Evolutionary conservation across 2,113 vertebrate genomes (phyloP).

Genomic region (Hippocampus abdominalis): DNA sequence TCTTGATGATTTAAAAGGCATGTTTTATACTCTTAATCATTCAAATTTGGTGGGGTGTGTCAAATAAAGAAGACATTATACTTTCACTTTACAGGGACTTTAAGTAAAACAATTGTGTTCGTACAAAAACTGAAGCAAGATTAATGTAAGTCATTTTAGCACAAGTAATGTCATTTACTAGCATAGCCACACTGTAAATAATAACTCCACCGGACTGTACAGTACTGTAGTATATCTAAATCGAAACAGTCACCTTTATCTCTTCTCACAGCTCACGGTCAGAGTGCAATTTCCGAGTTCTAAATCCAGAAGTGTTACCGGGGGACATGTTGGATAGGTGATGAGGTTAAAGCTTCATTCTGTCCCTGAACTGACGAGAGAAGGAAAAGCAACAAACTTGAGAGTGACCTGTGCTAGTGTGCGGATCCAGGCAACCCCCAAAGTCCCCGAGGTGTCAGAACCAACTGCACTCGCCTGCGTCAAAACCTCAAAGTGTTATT

Average conservation of each 20-base stretch:
- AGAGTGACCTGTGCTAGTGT: conserved; percentile 61
- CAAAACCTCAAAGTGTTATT: conserved; percentile 73
- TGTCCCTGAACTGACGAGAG: conserved; percentile 70
- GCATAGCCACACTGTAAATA: not conserved
- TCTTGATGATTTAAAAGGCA: not conserved
- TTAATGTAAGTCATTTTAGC: not conserved
- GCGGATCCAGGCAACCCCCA: conserved; percentile 61
- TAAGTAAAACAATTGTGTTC: not conserved
- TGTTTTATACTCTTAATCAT: not conserved
- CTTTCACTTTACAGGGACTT: not conserved
- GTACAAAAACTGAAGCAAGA: not conserved
- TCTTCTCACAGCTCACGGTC: conserved; percentile 43
- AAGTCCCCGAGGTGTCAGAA: conserved; percentile 70
- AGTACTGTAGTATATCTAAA: not conserved
- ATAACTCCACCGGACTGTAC: not conserved
- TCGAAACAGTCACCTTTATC: conserved; percentile 39
- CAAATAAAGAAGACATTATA: not conserved
- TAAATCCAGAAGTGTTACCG: conserved; percentile 74
- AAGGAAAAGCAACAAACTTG: conserved; percentile 68
- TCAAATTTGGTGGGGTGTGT: not conserved
- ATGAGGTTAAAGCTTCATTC: conserved; percentile 82
- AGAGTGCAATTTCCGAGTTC: conserved; percentile 71
- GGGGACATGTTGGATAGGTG: conserved; percentile 74
- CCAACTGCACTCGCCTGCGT: conserved; percentile 65
- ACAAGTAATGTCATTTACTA: not conserved